Evolutionary conservation across 2,113 vertebrate genomes (phyloP), one percentile per base, ranked within the genome.

Genomic region (Seriola quinqueradiata): DNA sequence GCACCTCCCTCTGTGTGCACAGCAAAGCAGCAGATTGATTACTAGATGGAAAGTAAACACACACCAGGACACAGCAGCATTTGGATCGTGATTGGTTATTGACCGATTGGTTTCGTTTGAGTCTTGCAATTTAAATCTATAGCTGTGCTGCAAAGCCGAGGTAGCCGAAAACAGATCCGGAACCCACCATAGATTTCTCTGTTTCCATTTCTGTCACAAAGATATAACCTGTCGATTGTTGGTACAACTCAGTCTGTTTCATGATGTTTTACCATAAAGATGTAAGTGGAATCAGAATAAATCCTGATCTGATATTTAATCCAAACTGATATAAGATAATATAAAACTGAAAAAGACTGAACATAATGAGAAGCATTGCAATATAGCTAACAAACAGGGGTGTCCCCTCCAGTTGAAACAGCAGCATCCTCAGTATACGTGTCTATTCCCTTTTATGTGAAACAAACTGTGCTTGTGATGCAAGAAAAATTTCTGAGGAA

Each of bases 31-130:
- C 38, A 65, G 44, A 81, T 72, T 67, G 63, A 54, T 63, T 40
- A 61, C 34, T 25, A n/a, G 19, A 64, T 8, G 38, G 12, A 42
- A 5, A 11, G 28, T 36, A 50, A 61, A 13, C 67, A 70, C 5
- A 7, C 28, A 9, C 32, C 0, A 5, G 64, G 63, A 48, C 65
- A n/a, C 58, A 32, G 40, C 65, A 44, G 48, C 40, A 10, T 64
- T 4, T 12, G 17, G 54, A 19, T 3, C 19, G 12, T 59, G 79
- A 75, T 63, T 78, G n/a, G 65, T 72, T 81, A 81, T 76, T n/a
- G 74, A 78, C 1, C 16, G 8, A 66, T 42, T 69, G 25, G 28
- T 59, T 34, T 7, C 1, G 38, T 32, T 54, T 70, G 9, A 14
- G 25, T 6, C 36, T 44, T 63, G n/a, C 6, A 32, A 48, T 61